Percentiles rank a stretch among this genome's conserved stretches.
phyloP scores from a whole-genome alignment of 2,888 invertebrate species.

The Lasioglossum lativentre region DNA sequence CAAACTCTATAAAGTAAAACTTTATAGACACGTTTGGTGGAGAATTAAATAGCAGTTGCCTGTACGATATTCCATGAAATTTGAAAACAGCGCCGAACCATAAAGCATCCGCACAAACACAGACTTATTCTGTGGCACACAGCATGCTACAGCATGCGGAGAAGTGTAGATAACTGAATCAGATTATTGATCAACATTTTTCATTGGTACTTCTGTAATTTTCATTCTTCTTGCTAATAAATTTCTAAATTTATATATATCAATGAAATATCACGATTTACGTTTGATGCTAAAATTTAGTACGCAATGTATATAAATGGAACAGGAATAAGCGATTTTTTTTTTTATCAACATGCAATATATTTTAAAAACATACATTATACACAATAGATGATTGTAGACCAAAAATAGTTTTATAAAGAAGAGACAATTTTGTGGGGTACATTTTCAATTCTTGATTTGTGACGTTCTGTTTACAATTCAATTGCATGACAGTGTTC shows the following conservation, averaged over 20 bases:
- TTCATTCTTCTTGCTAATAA: background rate
- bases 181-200: background rate
- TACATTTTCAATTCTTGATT: background rate
- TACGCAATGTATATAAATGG: background rate
- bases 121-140: background rate
- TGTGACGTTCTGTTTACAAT: background rate
- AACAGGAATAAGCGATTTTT: background rate
- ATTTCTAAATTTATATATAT: constrained; percentile 3
- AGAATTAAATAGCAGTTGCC: constrained; percentile 22
- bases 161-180: background rate
- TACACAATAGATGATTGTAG: background rate
- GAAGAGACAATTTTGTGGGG: background rate
- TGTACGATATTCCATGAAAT: constrained; percentile 23
- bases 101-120: background rate
- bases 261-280: background rate
- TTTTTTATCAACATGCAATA: background rate
- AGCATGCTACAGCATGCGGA: background rate
- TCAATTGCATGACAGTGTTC: background rate
- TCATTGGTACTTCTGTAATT: background rate
- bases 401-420: background rate
- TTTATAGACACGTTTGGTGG: background rate
- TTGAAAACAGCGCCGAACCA: constrained; percentile 54
- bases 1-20: background rate
- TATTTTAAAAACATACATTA: background rate
- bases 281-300: background rate